Evolutionary conservation across 2,113 vertebrate genomes (phyloP).

Genomic region (Xenopus tropicalis): DNA sequence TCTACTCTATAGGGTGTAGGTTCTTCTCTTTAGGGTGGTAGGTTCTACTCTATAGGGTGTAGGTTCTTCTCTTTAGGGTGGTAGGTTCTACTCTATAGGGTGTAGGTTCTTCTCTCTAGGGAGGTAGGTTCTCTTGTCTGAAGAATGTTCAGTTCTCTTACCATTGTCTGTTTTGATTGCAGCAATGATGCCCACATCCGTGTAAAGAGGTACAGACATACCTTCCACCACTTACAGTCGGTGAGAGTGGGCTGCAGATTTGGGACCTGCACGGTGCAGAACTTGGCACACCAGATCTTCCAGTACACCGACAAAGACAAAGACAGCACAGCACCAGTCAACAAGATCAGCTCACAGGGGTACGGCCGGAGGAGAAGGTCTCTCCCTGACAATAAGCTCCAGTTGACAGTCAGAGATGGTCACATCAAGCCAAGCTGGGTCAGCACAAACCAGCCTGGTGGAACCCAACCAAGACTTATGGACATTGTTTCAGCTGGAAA

Average conservation of each 20-base stretch:
- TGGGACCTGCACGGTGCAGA: conserved; percentile 85
- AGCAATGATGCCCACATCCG: conserved; percentile 63
- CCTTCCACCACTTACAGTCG: conserved; percentile 58
- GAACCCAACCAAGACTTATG: conserved; percentile 53
- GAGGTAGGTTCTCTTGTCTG: too few species aligned
- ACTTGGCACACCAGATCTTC: conserved; percentile 80
- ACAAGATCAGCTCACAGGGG: conserved; percentile 81
- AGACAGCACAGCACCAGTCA: conserved; percentile 67
- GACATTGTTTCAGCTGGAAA: conserved; percentile 2
- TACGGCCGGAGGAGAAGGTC: conserved; percentile 85
- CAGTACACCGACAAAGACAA: conserved; percentile 76
- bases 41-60: too few species aligned
- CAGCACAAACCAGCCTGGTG: conserved; percentile 55
- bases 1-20: too few species aligned
- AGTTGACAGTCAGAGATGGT: conserved; percentile 52
- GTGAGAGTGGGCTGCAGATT: conserved; percentile 74
- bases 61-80: too few species aligned
- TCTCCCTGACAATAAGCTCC: conserved; percentile 50
- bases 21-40: too few species aligned
- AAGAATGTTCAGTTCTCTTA: conserved; percentile 3
- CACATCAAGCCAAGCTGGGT: conserved; percentile 60
- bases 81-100: too few species aligned
- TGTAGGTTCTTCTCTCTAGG: too few species aligned
- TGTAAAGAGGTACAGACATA: conserved; percentile 81
- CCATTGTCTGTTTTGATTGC: conserved; percentile 23